Evolutionary conservation across 2,797 vertebrate genomes (phyloP), one percentile per base, ranked within the genome.

Genomic region (Pyrocephalus nanus): DNA sequence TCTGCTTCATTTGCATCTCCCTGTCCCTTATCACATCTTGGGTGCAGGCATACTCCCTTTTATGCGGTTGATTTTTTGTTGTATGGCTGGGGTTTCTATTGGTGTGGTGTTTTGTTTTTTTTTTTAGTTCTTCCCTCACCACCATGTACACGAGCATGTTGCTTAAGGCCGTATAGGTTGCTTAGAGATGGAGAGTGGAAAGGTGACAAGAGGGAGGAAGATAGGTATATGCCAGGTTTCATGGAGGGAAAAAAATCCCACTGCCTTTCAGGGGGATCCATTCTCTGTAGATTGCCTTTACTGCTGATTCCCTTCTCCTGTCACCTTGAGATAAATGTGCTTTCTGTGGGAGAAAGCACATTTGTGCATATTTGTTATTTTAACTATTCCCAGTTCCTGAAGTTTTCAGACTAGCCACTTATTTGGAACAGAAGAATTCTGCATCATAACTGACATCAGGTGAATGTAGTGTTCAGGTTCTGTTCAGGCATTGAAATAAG

Each of bases 21-120:
- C 11, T 73, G 7, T 72, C 32, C 18, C 8, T 58, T 38, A 3
- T 58, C 1, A 4, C 53, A 26, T 53, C 36, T 88, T 38, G 6
- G 45, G 16, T 92, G 26, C 36, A 90, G 45, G 20, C 84, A 88
- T 95, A 73, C 64, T 96, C 88, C 88, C 90, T 96, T 93, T 94
- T 94, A 92, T 58, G 91, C 81, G n/a, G 75, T 30, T 94, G 51
- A 42, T 16, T 70, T 90, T 79, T 64, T 82, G 22, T 66, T 55
- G 6, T 67, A 1, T 36, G 5, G 4, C 34, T 86, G 34, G 26
- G 21, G 2, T 34, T 65, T 43, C 76, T 32, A 23, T 55, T 69
- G 8, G 43, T 32, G 15, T 42, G 12, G 36, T 38, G 36, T 38
- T 38, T 38, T 38, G 9, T 40, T 40, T 40, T 27, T 26, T 50